These are phyloP conservation scores for Flexamia atlantica DNA, from an alignment of 2,888 invertebrate genomes.

Conservation along the genomic window DNA sequence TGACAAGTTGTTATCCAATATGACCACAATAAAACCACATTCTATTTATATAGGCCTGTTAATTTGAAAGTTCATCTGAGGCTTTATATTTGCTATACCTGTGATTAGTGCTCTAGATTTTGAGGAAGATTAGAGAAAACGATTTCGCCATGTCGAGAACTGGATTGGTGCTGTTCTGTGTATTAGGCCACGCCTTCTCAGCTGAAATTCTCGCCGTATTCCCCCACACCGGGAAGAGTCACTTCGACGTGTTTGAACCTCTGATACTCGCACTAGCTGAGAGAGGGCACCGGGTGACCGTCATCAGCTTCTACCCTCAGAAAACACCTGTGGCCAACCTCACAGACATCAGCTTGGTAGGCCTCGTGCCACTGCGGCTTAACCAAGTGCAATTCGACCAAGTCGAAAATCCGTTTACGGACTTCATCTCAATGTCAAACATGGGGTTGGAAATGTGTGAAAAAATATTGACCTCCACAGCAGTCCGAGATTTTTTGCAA, in stretches of 20 bases:
- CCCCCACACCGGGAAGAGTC: slow-evolving; percentile 71
- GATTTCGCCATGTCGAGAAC: background rate
- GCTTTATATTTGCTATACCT: too few species aligned
- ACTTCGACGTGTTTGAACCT: slow-evolving; percentile 68
- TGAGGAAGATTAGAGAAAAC: too few species aligned
- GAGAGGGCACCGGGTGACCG: slow-evolving; percentile 71
- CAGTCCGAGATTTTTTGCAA: slow-evolving; percentile 47
- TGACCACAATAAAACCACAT: background rate
- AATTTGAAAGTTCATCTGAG: too few species aligned
- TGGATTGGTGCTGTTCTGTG: slow-evolving; percentile 2
- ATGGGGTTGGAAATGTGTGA: slow-evolving; percentile 66
- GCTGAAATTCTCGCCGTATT: slow-evolving; percentile 70
- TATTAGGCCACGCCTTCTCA: slow-evolving; percentile 30
- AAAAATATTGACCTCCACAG: slow-evolving; percentile 59
- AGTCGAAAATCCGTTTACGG: slow-evolving; percentile 62
- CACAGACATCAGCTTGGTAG: slow-evolving; percentile 70
- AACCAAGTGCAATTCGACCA: slow-evolving; percentile 64
- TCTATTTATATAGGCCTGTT: too few species aligned
- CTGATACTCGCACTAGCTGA: slow-evolving; percentile 71
- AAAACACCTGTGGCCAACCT: slow-evolving; percentile 69
- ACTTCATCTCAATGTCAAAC: slow-evolving; percentile 60
- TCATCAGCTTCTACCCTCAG: slow-evolving; percentile 70
- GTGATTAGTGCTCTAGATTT: too few species aligned
- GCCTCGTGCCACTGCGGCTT: slow-evolving; percentile 64
- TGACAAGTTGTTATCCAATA: background rate